Base-by-base conservation (phyloP, 2,888 invertebrate genomes). In the Carpatolechia fugitivella region DNA sequence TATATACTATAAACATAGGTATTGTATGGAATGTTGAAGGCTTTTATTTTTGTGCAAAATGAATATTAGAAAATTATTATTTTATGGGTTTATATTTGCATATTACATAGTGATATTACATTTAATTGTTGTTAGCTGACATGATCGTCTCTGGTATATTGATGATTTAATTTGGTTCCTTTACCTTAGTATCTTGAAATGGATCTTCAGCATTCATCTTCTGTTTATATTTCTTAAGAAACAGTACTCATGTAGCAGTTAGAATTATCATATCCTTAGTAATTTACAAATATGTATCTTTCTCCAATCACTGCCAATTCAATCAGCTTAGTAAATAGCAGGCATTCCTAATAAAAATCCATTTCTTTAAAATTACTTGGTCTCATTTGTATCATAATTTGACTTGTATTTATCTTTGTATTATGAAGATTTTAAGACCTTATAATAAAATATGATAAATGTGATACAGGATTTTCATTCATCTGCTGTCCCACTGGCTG, bases 301-400 rank as follows among this genome's bases (percentile, higher is more conserved):
- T 54, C 62, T 77, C 69, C 69, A 72, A 68, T 78, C 86, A 87
- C 87, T 88, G 87, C 87, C 87, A 85, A 77, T 65, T 69, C 72
- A 72, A 77, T 76, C 70, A 72, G 69, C 70, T 70, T 70, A 72
- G 68, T 69, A 63, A 65, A 61, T 74, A 72, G 68, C 73, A 70
- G 82, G 76, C 79, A 82, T 81, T 84, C 79, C 82, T 76, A 67
- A 74, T 75, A 72, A 78, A n/a, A 78, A 78, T 80, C 80, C 82
- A 83, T 85, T 84, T 83, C 76, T 74, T 71, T 69, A 72, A 80
- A 75, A 74, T 75, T 76, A 80, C 75, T 70, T 86, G 86, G 88
- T 88, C 87, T 87, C 88, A 87, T 74, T 82, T 85, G 81, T 88
- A 85, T 80, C 66, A 85, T 87, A 82, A 82, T 85, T 85, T 85